These are phyloP conservation scores for Parasteatoda lunata DNA, from an alignment of 2,888 invertebrate genomes.

Conservation along the genomic window DNA sequence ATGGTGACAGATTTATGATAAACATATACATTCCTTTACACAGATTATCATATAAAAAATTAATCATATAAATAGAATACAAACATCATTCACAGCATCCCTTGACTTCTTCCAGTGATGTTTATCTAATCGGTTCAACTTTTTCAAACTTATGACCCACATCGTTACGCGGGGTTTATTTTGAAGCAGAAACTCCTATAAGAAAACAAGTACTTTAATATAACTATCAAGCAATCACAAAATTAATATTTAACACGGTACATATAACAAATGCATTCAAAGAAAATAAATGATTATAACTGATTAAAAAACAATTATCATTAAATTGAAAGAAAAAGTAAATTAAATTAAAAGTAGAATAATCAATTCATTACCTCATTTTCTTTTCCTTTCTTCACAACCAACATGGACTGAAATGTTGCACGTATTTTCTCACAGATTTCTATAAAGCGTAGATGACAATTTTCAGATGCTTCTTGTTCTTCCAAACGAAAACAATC, in stretches of 20 bases:
- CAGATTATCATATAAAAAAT: too few species aligned
- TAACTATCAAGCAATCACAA: background rate
- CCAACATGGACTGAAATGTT: constrained; percentile 49
- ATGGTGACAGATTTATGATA: too few species aligned
- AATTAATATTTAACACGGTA: background rate
- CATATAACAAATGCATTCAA: background rate
- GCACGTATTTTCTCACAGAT: constrained; percentile 61
- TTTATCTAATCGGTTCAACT: constrained; percentile 92
- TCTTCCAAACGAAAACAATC: constrained; percentile 68
- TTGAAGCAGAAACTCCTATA: constrained; percentile 13
- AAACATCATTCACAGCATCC: constrained; percentile 82
- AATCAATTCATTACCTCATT: constrained; percentile 40
- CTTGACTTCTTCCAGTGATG: constrained; percentile 87
- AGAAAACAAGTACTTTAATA: background rate
- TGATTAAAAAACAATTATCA: background rate
- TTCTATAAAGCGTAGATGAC: constrained; percentile 57
- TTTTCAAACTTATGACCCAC: constrained; percentile 82
- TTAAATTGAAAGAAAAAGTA: background rate
- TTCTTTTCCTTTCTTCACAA: constrained; percentile 33
- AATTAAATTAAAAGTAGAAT: background rate
- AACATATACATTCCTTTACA: too few species aligned
- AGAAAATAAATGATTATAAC: background rate
- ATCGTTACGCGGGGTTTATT: constrained; percentile 48
- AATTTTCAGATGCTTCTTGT: constrained; percentile 60
- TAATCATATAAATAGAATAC: background rate